These are phyloP conservation scores for Taxidea taxus DNA, from an alignment of 2,113 vertebrate species.

Conservation along the genomic window DNA sequence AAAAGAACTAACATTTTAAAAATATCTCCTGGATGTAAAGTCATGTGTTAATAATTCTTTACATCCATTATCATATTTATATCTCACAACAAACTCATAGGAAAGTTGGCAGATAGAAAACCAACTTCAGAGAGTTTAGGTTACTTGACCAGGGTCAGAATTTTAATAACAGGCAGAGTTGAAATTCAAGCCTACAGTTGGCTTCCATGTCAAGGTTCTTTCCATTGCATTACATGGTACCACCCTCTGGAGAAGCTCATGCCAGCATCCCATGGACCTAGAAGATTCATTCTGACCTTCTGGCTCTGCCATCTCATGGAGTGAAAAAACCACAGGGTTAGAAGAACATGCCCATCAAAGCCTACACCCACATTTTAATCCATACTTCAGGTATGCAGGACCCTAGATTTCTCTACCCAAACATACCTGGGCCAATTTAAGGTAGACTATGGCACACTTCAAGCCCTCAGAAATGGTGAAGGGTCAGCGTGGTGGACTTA, in stretches of 20 bases:
- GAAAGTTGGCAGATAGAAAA: not conserved
- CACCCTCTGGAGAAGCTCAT: not conserved
- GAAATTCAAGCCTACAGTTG: not conserved
- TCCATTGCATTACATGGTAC: fast-evolving
- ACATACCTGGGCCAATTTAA: not conserved
- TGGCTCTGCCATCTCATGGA: not conserved
- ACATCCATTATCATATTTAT: not conserved
- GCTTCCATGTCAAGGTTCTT: not conserved
- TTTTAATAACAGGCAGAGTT: not conserved
- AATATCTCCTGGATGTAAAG: not conserved
- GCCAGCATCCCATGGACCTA: not conserved
- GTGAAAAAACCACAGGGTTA: not conserved
- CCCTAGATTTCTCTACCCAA: not conserved
- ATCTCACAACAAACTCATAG: not conserved
- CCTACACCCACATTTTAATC: not conserved
- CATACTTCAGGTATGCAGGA: fast-evolving
- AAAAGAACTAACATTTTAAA: not conserved
- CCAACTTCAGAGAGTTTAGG: not conserved
- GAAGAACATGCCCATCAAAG: not conserved
- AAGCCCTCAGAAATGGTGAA: not conserved
- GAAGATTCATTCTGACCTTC: not conserved
- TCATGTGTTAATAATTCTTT: not conserved
- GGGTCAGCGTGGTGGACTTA: fast-evolving
- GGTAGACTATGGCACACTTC: not conserved
- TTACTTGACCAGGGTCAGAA: not conserved